Conservation (phyloP, 2,797 vertebrate genomes). For the Danio albolineatus region DNA sequence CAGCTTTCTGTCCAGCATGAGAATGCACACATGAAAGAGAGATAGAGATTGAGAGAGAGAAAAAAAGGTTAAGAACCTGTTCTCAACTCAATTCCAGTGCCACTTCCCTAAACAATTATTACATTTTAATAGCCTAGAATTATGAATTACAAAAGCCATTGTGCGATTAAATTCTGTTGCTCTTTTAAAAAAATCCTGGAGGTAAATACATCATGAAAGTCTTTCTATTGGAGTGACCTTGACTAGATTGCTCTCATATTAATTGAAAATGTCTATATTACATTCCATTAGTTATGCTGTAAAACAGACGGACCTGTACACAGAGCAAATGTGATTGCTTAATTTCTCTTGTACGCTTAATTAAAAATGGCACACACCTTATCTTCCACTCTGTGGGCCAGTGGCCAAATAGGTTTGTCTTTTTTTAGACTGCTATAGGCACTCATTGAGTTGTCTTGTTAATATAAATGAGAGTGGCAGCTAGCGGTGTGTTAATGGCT, state of each 20-base stretch:
- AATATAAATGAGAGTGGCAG: slow-evolving; percentile 22
- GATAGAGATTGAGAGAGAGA: no score
- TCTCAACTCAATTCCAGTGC: neutral
- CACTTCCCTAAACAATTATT: slow-evolving; percentile 1
- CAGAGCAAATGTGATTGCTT: slow-evolving; percentile 19
- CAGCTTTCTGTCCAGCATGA: no score
- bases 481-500: slow-evolving; percentile 4
- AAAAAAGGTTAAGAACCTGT: neutral
- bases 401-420: slow-evolving; percentile 23
- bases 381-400: slow-evolving; percentile 27
- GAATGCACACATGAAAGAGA: no score
- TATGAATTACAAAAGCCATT: neutral
- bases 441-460: slow-evolving; percentile 17
- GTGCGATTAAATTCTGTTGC: neutral
- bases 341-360: slow-evolving; percentile 20
- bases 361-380: slow-evolving; percentile 41
- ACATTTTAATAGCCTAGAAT: neutral
- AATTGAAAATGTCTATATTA: slow-evolving; percentile 2
- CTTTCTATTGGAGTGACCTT: slow-evolving; percentile 17
- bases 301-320: slow-evolving; percentile 4
- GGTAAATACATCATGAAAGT: neutral
- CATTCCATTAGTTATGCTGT: neutral
- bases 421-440: slow-evolving; percentile 11
- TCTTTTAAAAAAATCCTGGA: neutral
- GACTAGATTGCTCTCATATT: slow-evolving; percentile 5